These are phyloP conservation scores for Epistrophella euchroma DNA, from an alignment of 2,888 invertebrate genomes.

Conservation along the genomic window DNA sequence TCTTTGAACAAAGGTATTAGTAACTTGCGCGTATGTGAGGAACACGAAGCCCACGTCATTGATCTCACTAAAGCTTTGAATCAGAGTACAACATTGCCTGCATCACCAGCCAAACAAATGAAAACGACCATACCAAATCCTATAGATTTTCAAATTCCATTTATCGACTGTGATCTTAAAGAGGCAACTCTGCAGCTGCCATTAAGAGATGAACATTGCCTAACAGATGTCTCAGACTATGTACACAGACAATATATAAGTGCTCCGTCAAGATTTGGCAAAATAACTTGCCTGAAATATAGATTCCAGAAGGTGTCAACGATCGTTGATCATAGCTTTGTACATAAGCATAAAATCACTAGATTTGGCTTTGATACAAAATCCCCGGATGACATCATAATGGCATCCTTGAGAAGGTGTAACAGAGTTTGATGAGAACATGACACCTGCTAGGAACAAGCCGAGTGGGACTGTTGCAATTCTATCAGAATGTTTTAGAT, in stretches of 20 bases:
- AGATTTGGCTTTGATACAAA: slow-evolving; percentile 80
- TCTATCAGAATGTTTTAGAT: background rate
- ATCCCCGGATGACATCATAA: slow-evolving; percentile 81
- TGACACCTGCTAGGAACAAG: background rate
- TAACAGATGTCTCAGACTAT: slow-evolving; percentile 69
- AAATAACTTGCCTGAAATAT: slow-evolving; percentile 76
- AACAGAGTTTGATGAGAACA: slow-evolving; percentile 41
- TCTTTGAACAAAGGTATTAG: slow-evolving; percentile 41
- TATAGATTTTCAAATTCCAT: slow-evolving; percentile 77
- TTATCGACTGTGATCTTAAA: slow-evolving; percentile 78
- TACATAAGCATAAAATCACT: slow-evolving; percentile 77
- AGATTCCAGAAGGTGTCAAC: slow-evolving; percentile 52
- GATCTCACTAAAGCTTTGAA: slow-evolving; percentile 80
- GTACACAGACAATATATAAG: slow-evolving; percentile 50
- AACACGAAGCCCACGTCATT: slow-evolving; percentile 72
- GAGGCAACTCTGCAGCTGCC: slow-evolving; percentile 52
- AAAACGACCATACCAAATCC: slow-evolving; percentile 15
- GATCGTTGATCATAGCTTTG: slow-evolving; percentile 76
- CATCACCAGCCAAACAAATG: slow-evolving; percentile 10
- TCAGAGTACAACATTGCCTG: slow-evolving; percentile 28
- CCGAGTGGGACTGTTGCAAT: background rate
- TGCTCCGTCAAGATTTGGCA: slow-evolving; percentile 77
- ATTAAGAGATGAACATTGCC: slow-evolving; percentile 75
- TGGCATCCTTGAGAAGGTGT: slow-evolving; percentile 79
- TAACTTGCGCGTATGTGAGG: slow-evolving; percentile 44